Conservation (phyloP, 1,140 invertebrate genomes). For the Oryctes rhinoceros region DNA sequence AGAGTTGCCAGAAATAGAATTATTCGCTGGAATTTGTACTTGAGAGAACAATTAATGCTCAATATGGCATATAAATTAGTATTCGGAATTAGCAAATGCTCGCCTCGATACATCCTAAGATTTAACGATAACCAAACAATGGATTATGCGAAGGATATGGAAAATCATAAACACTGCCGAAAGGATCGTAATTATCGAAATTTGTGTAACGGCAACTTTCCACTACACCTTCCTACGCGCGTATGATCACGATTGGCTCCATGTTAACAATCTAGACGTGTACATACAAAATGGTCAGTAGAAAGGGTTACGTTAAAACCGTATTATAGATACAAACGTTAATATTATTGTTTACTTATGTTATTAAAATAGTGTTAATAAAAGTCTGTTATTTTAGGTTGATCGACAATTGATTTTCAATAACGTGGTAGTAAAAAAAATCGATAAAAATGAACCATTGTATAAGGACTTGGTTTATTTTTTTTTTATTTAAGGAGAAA, state of each 20-base stretch:
- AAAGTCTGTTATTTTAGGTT: too few species aligned
- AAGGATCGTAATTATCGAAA: background rate
- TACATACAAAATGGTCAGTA: too few species aligned
- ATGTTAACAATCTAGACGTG: too few species aligned
- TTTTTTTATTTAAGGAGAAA: too few species aligned
- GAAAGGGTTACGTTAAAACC: too few species aligned
- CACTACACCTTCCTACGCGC: background rate
- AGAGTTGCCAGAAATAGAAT: constrained; percentile 25
- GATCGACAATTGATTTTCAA: too few species aligned
- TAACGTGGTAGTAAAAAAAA: too few species aligned
- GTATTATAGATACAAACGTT: too few species aligned
- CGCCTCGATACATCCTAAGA: constrained; percentile 5
- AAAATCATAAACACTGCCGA: background rate
- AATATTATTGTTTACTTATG: too few species aligned
- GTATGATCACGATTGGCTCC: background rate
- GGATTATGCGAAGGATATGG: background rate
- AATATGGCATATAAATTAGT: constrained; percentile 35
- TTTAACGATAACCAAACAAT: constrained; percentile 19
- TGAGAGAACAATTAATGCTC: constrained; percentile 18
- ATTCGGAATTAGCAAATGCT: background rate
- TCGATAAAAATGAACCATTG: too few species aligned
- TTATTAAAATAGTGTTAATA: too few species aligned
- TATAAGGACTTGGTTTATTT: too few species aligned
- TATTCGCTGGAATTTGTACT: background rate
- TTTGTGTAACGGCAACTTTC: constrained; percentile 1